A percentile compares a stretch with the other conserved stretches of the same genome.
phyloP scores from a whole-genome alignment of 2,888 invertebrate genomes.

The Dastarcus helophoroides region DNA sequence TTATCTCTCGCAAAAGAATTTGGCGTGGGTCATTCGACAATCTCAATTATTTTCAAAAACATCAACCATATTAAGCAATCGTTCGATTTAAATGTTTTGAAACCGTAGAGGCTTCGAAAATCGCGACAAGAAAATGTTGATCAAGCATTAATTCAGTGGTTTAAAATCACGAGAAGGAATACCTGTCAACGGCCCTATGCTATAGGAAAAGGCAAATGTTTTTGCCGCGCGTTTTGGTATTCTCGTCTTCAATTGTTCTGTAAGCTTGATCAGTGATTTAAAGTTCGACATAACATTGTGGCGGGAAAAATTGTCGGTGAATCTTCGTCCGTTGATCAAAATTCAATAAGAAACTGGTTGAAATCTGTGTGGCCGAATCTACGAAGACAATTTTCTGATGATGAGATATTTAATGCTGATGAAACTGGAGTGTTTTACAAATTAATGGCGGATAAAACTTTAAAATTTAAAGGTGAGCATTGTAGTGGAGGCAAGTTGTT shows the following conservation, averaged over 20 bases:
- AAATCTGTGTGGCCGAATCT: constrained; percentile 11
- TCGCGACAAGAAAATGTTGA: constrained; percentile 12
- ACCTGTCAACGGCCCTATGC: constrained; percentile 13
- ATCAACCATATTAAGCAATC: constrained; percentile 8
- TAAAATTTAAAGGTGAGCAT: constrained; percentile 20
- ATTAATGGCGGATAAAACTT: constrained; percentile 10
- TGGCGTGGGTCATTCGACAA: constrained; percentile 12
- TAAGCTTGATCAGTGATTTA: constrained; percentile 15
- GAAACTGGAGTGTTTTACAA: constrained; percentile 21
- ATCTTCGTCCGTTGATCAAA: constrained; percentile 12
- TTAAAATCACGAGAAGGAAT: constrained; percentile 11
- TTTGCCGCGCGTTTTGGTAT: constrained; percentile 12
- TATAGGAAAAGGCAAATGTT: constrained; percentile 16
- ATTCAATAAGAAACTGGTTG: constrained; percentile 12
- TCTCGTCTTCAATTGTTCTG: constrained; percentile 13
- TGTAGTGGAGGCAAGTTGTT: constrained; percentile 23
- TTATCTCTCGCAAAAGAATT: constrained; percentile 11
- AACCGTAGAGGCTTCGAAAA: constrained; percentile 10
- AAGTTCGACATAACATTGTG: constrained; percentile 15
- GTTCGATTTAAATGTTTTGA: constrained; percentile 12
- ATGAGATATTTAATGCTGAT: constrained; percentile 23
- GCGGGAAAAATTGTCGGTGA: constrained; percentile 14
- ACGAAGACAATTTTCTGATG: constrained; percentile 11
- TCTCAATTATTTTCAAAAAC: constrained; percentile 13
- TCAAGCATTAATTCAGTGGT: constrained; percentile 14